A percentile compares a stretch with the other conserved stretches of the same genome.
phyloP scores from a whole-genome alignment of 1,140 invertebrate species.

The Drosophila saltans region DNA sequence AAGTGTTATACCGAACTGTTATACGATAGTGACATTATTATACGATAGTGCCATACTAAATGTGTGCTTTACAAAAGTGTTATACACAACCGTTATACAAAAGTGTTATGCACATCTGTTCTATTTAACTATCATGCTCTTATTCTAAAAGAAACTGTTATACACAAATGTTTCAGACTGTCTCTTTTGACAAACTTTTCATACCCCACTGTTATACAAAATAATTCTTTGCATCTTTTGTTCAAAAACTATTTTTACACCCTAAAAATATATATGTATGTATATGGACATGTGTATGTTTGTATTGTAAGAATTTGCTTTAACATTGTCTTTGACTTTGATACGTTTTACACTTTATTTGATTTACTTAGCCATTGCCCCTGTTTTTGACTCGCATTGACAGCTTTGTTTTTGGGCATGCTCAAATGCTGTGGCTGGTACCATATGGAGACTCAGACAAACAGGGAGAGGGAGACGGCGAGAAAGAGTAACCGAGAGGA shows the following conservation, averaged over 20 bases:
- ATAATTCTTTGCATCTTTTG: no score
- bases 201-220: no score
- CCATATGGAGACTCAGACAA: conserved; percentile 1
- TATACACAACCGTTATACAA: neutral
- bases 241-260: no score
- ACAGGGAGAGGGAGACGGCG: neutral
- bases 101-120: no score
- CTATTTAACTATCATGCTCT: no score
- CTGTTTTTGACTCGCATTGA: conserved; percentile 45
- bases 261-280: no score
- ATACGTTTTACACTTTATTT: conserved; percentile 65
- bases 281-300: neutral
- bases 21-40: neutral
- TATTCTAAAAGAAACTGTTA: no score
- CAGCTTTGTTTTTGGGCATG: conserved; percentile 25
- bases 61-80: neutral
- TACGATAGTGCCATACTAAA: neutral
- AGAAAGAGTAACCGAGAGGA: neutral
- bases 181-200: no score
- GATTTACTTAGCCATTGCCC: conserved; percentile 46
- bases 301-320: neutral
- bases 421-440: conserved; percentile 7
- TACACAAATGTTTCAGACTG: no score
- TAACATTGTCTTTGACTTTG: neutral
- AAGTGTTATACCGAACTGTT: neutral